Base-by-base conservation (phyloP, 2,113 vertebrate species). In the Vombatus ursinus region DNA sequence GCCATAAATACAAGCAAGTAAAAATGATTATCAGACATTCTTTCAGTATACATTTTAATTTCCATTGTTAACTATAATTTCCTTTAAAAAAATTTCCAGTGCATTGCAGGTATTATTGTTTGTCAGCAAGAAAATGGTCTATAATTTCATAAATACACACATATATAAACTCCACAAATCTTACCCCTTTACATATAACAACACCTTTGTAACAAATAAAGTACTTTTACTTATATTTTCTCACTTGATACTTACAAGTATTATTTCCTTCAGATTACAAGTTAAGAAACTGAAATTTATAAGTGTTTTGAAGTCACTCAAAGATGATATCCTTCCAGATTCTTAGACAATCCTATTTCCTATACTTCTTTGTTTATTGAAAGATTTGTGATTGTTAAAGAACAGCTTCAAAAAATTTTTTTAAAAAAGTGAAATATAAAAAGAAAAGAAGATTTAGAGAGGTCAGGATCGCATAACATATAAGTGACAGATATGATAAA, bases 401-500 rank as follows among this genome's bases (percentile, higher is more conserved):
- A 77, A 22, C 16, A n/a, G 11, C 1, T n/a, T 77, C 37, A 77
- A 3, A 31, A n/a, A 0, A 54, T 52, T 54, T 31, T 37, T 14
- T 14, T 12, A 2, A 77, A 22, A 14, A 14, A n/a, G 31, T n/a
- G 37, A 77, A 77, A 77, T 77, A 8, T 91, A 77, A 92, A 92
- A 95, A 48, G 2, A 94, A 57, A 94, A 92, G 37, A 16, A 92
- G n/a, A 77, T n/a, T n/a, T 77, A 77, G 37, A 68, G 61, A 77
- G 37, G 14, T n/a, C 31, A 77, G 37, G 14, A 77, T 77, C 37
- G n/a, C 11, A 77, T n/a, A 77, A 77, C 37, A n/a, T 77, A 61
- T 77, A 61, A 61, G 37, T 77, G 16, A n/a, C 19, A 77, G 68
- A 77, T 22, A n/a, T 44, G n/a, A 77, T 77, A 77, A 8, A 44